Evolutionary conservation across 2,888 invertebrate genomes (phyloP).

Genomic region (Nipponacmea schrenckii): DNA sequence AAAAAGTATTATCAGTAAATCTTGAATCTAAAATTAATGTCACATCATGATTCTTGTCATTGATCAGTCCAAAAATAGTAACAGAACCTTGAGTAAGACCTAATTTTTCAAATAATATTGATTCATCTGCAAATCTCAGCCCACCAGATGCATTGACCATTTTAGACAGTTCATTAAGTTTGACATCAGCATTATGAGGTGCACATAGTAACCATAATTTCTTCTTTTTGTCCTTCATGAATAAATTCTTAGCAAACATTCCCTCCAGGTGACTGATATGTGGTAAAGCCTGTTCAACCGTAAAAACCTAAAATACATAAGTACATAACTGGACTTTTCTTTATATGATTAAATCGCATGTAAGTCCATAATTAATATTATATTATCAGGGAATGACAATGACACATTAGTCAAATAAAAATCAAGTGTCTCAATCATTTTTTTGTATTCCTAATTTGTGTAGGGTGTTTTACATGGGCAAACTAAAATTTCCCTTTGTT

Average conservation of each 20-base stretch:
- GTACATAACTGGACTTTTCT: not conserved
- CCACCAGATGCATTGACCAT: conserved; percentile 59
- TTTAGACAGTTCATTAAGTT: conserved; percentile 62
- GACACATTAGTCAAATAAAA: too few species aligned
- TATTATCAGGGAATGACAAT: not conserved
- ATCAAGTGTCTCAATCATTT: too few species aligned
- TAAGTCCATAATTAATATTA: not conserved
- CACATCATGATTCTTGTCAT: conserved; percentile 60
- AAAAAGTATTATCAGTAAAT: conserved; percentile 49
- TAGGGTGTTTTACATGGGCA: not conserved
- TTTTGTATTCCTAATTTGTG: too few species aligned
- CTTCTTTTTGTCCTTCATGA: conserved; percentile 66
- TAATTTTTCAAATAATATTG: conserved; percentile 55
- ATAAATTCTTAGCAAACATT: conserved; percentile 65
- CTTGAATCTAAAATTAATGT: conserved; percentile 53
- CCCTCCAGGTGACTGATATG: conserved; percentile 56
- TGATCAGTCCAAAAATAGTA: conserved; percentile 64
- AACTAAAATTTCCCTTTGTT: too few species aligned
- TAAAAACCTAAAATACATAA: conserved; percentile 60
- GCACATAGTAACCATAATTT: conserved; percentile 63
- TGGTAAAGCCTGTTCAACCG: conserved; percentile 65
- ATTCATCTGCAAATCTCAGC: conserved; percentile 64
- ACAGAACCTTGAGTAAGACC: conserved; percentile 66
- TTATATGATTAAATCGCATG: too few species aligned
- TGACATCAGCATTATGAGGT: conserved; percentile 59